A percentile compares a stretch with the other conserved stretches of the same genome.
These are phyloP conservation scores for Hucho hucho DNA, from an alignment of 2,113 vertebrate genomes.

Conservation along the genomic window DNA sequence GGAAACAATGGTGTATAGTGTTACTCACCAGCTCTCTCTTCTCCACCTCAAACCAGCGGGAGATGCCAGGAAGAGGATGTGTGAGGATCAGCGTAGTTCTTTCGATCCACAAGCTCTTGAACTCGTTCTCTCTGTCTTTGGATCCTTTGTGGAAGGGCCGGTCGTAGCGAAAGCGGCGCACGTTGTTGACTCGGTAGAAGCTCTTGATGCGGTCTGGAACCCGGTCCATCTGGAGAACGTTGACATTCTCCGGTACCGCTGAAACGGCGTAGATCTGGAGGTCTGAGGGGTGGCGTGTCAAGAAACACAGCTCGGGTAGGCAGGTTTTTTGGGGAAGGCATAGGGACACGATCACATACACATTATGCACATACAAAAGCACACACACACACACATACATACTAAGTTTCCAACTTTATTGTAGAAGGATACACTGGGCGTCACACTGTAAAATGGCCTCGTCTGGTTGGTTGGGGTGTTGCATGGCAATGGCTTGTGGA, in stretches of 20 bases:
- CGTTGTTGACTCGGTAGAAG: conserved; percentile 97
- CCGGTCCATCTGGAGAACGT: conserved; percentile 90
- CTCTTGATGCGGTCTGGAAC: conserved; percentile 97
- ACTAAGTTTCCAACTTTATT: background rate
- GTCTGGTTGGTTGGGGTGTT: conserved; percentile 97
- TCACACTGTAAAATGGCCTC: conserved; percentile 93
- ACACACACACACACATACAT: background rate
- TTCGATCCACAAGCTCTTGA: conserved; percentile 99
- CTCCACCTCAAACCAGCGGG: conserved; percentile 98
- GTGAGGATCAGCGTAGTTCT: conserved; percentile 93
- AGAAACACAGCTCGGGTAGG: conserved; percentile 27
- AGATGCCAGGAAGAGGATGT: conserved; percentile 94
- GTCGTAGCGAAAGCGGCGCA: conserved; percentile 94
- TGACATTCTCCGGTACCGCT: conserved; percentile 86
- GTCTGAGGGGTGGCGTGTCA: conserved; percentile 56
- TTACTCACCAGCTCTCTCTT: conserved; percentile 91
- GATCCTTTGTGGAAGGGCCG: conserved; percentile 95
- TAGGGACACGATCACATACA: background rate
- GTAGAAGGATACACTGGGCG: conserved; percentile 93
- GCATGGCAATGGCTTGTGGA: conserved; percentile 97
- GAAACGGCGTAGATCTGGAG: conserved; percentile 92
- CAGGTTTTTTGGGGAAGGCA: background rate
- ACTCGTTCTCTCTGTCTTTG: conserved; percentile 96
- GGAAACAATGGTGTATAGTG: background rate
- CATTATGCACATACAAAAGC: background rate